Evolutionary conservation across 2,888 invertebrate species (phyloP), one percentile per base, ranked within the genome.

Genomic region (Colostygia pectinataria): DNA sequence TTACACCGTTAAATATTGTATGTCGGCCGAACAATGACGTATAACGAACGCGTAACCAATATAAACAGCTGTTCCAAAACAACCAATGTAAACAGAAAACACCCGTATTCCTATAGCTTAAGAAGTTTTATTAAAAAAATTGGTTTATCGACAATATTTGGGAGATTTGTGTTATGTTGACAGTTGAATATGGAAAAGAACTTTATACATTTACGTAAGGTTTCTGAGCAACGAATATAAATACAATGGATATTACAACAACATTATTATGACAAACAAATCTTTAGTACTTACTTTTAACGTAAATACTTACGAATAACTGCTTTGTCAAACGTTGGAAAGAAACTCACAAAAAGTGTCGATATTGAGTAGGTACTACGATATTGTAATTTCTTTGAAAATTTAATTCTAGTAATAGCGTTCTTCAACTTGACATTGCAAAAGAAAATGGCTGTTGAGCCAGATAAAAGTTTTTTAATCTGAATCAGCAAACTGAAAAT

Each of bases 101-200:
- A 63, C 62, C 59, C 55, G 61, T 55, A 55, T 63, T 51, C 51
- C 50, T 53, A 55, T 55, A 65, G 65, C 65, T 71, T 63, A 62
- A 59, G 65, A 73, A 71, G 65, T 73, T 73, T 68, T 68, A 67
- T 69, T 66, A 66, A 59, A 66, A 68, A 39, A 67, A 58, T n/a
- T 57, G 55, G 44, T 58, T 61, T 57, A 61, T 50, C 59, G 55
- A 56, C 51, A 59, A n/a, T 53, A 48, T 64, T 34, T 47, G 28
- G 14, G 39, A 45, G 47, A 57, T 52, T 53, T 53, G 47, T 55
- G 38, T 42, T 15, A 41, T 28, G 41, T 29, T 44, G 43, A 53
- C 43, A 45, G 53, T 53, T 13, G 13, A 15, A 37, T 34, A 34
- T 41, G 24, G 27, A 40, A 46, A 45, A 41, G 12, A 46, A 46